Conservation (phyloP, 2,888 invertebrate genomes). For the Amiota communis region DNA sequence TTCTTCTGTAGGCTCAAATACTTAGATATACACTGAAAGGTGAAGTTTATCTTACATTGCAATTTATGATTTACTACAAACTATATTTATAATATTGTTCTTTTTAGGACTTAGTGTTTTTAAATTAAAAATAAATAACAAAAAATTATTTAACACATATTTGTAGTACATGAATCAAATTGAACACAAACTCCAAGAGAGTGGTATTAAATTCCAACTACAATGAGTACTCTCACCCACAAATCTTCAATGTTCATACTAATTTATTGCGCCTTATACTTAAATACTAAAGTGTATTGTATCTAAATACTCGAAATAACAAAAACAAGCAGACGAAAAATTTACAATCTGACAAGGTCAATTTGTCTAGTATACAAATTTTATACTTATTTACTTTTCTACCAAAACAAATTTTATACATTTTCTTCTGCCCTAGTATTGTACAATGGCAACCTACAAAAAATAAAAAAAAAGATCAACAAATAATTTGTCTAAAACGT, state of each 20-base stretch:
- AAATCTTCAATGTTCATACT: neutral
- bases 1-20: too few species aligned
- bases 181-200: too few species aligned
- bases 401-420: too few species aligned
- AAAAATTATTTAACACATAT: neutral
- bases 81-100: too few species aligned
- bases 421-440: too few species aligned
- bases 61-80: too few species aligned
- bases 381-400: neutral
- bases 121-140: neutral
- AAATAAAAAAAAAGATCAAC: neutral
- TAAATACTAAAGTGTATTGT: neutral
- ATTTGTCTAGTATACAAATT: slow-evolving; percentile 45
- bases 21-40: too few species aligned
- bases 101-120: too few species aligned
- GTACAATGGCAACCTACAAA: neutral
- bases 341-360: slow-evolving; percentile 57
- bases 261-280: neutral
- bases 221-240: too few species aligned
- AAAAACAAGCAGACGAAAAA: slow-evolving; percentile 30
- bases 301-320: slow-evolving; percentile 5
- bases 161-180: too few species aligned
- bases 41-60: too few species aligned
- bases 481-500: slow-evolving; percentile 29
- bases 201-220: too few species aligned